Evolutionary conservation across 2,113 vertebrate species (phyloP).

Genomic region (Tympanuchus pallidicinctus): DNA sequence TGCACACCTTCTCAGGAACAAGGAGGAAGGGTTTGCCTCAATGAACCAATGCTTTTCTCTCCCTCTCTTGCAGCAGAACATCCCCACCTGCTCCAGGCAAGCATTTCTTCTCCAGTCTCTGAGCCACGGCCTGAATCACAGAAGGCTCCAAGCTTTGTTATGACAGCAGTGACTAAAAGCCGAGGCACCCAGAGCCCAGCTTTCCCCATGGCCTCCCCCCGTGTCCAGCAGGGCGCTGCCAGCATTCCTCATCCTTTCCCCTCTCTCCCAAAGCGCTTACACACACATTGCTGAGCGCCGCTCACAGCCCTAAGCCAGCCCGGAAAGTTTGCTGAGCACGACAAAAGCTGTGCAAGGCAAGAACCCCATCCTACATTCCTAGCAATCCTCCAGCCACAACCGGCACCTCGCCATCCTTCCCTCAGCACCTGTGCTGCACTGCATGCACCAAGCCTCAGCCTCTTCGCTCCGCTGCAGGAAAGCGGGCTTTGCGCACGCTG

Average conservation of each 20-base stretch:
- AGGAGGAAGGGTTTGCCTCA: not conserved
- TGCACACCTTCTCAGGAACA: not conserved
- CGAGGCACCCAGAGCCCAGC: not conserved
- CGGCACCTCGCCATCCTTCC: not conserved
- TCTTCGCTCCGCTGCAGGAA: accelerated
- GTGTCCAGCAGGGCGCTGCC: conserved; percentile 19
- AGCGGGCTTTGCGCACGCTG: accelerated
- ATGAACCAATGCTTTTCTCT: not conserved
- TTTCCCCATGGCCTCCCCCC: not conserved
- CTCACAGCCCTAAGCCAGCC: not conserved
- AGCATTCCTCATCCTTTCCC: conserved; percentile 33
- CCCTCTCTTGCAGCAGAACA: not conserved
- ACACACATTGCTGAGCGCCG: not conserved
- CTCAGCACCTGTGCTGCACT: accelerated
- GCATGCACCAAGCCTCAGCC: accelerated
- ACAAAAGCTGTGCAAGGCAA: conserved; percentile 16
- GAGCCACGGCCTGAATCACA: not conserved
- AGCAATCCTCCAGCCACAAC: not conserved
- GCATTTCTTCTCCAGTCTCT: conserved; percentile 9
- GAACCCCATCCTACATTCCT: not conserved
- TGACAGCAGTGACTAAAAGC: not conserved
- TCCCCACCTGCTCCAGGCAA: conserved; percentile 28
- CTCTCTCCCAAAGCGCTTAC: not conserved
- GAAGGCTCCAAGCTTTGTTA: not conserved
- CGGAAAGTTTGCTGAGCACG: not conserved